Evolutionary conservation across 2,888 invertebrate species (phyloP).

Genomic region (Drosophila anomalipes): DNA sequence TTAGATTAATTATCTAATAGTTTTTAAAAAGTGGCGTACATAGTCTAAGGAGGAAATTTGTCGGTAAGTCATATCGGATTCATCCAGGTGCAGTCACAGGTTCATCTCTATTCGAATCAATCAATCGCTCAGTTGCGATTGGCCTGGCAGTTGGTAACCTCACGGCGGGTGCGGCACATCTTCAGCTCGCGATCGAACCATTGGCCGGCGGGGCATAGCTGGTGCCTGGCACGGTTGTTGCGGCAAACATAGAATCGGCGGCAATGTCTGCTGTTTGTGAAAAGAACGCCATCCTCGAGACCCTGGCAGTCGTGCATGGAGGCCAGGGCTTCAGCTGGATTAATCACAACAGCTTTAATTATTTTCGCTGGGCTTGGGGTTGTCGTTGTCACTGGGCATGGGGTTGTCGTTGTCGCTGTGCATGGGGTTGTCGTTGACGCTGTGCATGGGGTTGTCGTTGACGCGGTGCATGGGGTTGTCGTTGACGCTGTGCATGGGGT

Average conservation of each 20-base stretch:
- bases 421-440: slow-evolving; percentile 12
- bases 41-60: slow-evolving; percentile 1
- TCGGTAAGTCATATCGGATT: slow-evolving; percentile 2
- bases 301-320: slow-evolving; percentile 44
- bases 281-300: slow-evolving; percentile 43
- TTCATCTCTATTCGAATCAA: background rate
- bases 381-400: too few species aligned
- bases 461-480: slow-evolving; percentile 10
- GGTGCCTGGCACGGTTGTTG: slow-evolving; percentile 48
- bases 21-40: slow-evolving; percentile 23
- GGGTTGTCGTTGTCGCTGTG: background rate
- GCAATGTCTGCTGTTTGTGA: slow-evolving; percentile 54
- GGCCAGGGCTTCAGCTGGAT: slow-evolving; percentile 11
- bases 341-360: background rate
- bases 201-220: slow-evolving; percentile 48
- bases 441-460: slow-evolving; percentile 3
- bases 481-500: slow-evolving; percentile 1
- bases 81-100: slow-evolving; percentile 23
- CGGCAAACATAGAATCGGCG: slow-evolving; percentile 59
- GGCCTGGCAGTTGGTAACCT: slow-evolving; percentile 46
- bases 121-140: slow-evolving; percentile 41
- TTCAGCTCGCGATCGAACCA: slow-evolving; percentile 58
- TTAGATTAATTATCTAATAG: background rate
- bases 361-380: fast-evolving
- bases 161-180: slow-evolving; percentile 38